Evolutionary conservation across 1,140 invertebrate species (phyloP).

Genomic region (Temnothorax longispinosus): DNA sequence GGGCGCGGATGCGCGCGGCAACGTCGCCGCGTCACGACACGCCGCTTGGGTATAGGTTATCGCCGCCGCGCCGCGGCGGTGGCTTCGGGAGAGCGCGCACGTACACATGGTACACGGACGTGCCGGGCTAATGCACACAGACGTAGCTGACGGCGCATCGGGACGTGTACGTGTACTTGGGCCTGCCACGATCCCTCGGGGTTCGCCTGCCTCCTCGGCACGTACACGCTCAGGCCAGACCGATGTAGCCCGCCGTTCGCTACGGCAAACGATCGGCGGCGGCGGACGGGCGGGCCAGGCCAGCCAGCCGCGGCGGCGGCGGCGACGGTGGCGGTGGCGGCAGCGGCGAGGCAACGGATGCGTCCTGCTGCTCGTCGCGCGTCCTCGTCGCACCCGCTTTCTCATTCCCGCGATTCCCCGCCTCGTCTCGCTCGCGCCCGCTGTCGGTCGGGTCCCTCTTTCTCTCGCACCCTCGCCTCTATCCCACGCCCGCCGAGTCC

Average conservation of each 20-base stretch:
- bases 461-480: constrained; percentile 51
- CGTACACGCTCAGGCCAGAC: constrained; percentile 53
- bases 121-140: constrained; percentile 5
- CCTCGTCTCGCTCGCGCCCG: constrained; percentile 20
- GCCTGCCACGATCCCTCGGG: constrained; percentile 71
- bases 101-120: constrained; percentile 16
- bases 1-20: constrained; percentile 63
- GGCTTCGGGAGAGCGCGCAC: constrained; percentile 65
- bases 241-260: background rate
- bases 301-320: constrained; percentile 17
- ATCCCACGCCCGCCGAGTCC: constrained; percentile 60
- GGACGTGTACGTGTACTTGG: constrained; percentile 65
- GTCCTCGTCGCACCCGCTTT: constrained; percentile 30
- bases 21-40: constrained; percentile 67
- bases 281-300: background rate
- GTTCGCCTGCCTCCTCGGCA: constrained; percentile 68
- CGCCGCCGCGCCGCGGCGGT: constrained; percentile 58
- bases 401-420: constrained; percentile 49
- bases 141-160: constrained; percentile 17
- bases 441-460: constrained; percentile 25
- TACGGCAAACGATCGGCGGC: constrained; percentile 37
- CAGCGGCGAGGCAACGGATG: constrained; percentile 53
- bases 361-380: constrained; percentile 57
- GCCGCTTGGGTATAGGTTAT: constrained; percentile 70
- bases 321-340: background rate